Conservation (phyloP, 2,888 invertebrate genomes). For the Anarsia innoxiella region DNA sequence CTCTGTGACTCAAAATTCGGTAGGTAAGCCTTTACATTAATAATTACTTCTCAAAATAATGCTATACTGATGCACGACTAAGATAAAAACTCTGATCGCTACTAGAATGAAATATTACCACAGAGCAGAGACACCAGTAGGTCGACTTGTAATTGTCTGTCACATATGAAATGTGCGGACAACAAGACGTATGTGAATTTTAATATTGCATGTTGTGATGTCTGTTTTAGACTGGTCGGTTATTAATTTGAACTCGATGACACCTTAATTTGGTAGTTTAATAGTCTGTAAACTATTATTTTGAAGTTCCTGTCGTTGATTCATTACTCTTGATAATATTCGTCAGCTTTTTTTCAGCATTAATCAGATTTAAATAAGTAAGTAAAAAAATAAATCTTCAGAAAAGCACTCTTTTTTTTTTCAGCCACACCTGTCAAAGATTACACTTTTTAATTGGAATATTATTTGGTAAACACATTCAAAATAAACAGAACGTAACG, state of each 20-base stretch:
- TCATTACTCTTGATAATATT: too few species aligned
- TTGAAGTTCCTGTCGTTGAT: neutral
- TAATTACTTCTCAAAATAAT: slow-evolving; percentile 76
- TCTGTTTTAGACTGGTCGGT: slow-evolving; percentile 1
- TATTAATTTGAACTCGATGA: slow-evolving; percentile 1
- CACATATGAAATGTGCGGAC: slow-evolving; percentile 5
- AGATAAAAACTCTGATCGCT: slow-evolving; percentile 38
- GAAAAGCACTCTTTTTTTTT: too few species aligned
- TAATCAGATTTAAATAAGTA: too few species aligned
- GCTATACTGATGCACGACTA: slow-evolving; percentile 66
- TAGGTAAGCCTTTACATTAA: slow-evolving; percentile 64
- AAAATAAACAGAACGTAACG: too few species aligned
- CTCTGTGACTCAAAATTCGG: slow-evolving; percentile 63
- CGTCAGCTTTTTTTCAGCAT: too few species aligned
- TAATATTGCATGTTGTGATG: slow-evolving; percentile 1
- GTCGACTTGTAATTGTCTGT: slow-evolving; percentile 5
- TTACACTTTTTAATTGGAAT: too few species aligned
- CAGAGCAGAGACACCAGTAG: slow-evolving; percentile 10
- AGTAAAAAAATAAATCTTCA: too few species aligned
- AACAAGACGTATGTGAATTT: slow-evolving; percentile 7
- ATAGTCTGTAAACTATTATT: neutral
- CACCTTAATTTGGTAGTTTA: slow-evolving; percentile 2
- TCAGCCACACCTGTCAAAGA: too few species aligned
- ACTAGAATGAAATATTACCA: slow-evolving; percentile 12
- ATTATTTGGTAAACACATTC: too few species aligned